Evolutionary conservation across 2,113 vertebrate species (phyloP).

Genomic region (Triplophysa siluroides): DNA sequence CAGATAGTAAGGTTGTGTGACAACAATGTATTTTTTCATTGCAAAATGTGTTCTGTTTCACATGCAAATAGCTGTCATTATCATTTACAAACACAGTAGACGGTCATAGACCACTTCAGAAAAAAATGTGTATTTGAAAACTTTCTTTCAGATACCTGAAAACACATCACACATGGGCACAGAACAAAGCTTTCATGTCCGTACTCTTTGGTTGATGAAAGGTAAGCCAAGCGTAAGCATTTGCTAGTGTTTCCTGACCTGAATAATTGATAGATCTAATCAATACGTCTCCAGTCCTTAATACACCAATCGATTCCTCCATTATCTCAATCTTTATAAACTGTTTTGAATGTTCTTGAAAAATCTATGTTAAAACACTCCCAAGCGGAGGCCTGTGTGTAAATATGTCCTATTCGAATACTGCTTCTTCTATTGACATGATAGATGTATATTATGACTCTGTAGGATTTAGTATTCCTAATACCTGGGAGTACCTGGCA

Average conservation of each 20-base stretch:
- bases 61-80: too few relatives aligned
- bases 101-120: too few relatives aligned
- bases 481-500: constrained; percentile 53
- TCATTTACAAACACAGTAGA: too few relatives aligned
- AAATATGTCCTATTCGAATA: not conserved
- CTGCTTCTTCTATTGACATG: not conserved
- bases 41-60: too few relatives aligned
- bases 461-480: constrained; percentile 48
- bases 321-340: constrained; percentile 48
- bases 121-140: too few relatives aligned
- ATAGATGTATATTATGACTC: not conserved
- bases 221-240: not conserved
- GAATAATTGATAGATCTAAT: constrained; percentile 52
- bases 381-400: not conserved
- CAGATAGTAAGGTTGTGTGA: too few relatives aligned
- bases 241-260: constrained; percentile 29
- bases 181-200: constrained; percentile 11
- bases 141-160: too few relatives aligned
- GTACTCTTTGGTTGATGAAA: not conserved
- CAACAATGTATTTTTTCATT: too few relatives aligned
- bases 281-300: constrained; percentile 46
- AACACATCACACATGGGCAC: too few relatives aligned
- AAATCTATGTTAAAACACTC: constrained; percentile 8
- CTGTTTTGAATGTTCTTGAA: not conserved
- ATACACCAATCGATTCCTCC: constrained; percentile 45